phyloP scores from a whole-genome alignment of 2,797 vertebrate species.

The Heliangelus exortis region DNA sequence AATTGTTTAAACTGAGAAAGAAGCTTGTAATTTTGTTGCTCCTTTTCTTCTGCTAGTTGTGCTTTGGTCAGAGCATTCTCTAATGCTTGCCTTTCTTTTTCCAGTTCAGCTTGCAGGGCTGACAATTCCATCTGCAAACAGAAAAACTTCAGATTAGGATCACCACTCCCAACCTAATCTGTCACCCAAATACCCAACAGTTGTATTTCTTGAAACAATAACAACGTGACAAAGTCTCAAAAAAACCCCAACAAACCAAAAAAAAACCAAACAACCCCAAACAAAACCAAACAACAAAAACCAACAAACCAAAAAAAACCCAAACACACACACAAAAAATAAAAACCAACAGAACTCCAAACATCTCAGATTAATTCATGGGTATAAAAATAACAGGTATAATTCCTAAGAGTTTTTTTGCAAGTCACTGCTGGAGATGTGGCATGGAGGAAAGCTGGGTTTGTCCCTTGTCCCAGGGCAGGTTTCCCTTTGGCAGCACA shows the following conservation, averaged over 20 bases:
- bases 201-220: not conserved
- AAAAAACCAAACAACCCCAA: not conserved
- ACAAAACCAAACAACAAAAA: too few relatives aligned
- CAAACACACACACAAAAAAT: too few relatives aligned
- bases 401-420: not conserved
- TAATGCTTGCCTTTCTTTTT: constrained; percentile 81
- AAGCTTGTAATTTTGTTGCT: constrained; percentile 78
- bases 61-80: constrained; percentile 78
- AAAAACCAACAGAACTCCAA: not conserved
- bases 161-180: not conserved
- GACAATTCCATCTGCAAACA: constrained; percentile 80
- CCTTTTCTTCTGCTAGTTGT: constrained; percentile 78
- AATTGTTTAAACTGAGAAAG: constrained; percentile 76
- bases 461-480: rapidly evolving
- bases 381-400: not conserved
- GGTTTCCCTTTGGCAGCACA: not conserved
- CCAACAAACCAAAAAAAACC: too few relatives aligned
- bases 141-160: constrained; percentile 1
- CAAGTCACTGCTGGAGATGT: rapidly evolving
- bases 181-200: not conserved
- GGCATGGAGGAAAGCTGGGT: not conserved
- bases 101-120: constrained; percentile 80
- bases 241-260: not conserved
- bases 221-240: not conserved
- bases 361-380: not conserved